Evolutionary conservation across 1,140 invertebrate species (phyloP).

Genomic region (Drosophila jambulina): DNA sequence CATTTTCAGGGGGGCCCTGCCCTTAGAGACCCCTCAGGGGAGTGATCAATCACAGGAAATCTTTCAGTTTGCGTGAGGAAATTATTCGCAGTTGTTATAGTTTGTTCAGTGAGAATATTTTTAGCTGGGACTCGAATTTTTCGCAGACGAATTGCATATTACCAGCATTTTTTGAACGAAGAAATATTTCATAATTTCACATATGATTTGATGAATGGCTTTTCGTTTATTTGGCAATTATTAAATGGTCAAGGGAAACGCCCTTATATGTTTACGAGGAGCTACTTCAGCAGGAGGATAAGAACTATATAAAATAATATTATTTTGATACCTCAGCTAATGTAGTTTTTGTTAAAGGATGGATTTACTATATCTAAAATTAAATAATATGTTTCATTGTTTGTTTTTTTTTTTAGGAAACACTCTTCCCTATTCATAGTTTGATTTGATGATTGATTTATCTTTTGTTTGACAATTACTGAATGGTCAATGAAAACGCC

Average conservation of each 20-base stretch:
- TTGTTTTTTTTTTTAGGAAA: background rate
- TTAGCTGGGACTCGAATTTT: slow-evolving; percentile 1
- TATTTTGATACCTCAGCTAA: background rate
- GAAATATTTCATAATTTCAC: background rate
- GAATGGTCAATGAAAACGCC: slow-evolving; percentile 41
- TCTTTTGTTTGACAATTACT: slow-evolving; percentile 43
- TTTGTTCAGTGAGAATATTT: slow-evolving; percentile 55
- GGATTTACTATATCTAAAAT: background rate
- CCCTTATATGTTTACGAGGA: background rate
- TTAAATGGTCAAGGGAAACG: background rate
- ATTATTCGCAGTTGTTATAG: slow-evolving; percentile 73
- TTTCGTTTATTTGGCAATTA: slow-evolving; percentile 12
- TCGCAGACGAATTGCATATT: slow-evolving; percentile 6
- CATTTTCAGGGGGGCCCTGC: slow-evolving; percentile 40
- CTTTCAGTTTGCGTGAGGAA: slow-evolving; percentile 42
- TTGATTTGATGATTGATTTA: slow-evolving; percentile 39
- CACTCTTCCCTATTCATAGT: background rate
- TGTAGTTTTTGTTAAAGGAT: background rate
- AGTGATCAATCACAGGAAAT: slow-evolving; percentile 76
- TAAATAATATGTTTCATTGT: no score
- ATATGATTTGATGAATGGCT: slow-evolving; percentile 11
- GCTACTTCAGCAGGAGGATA: background rate
- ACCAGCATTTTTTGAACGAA: background rate
- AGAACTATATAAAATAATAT: background rate
- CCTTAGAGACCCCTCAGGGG: slow-evolving; percentile 64